phyloP scores from a whole-genome alignment of 2,888 invertebrate genomes.

The Synergus laeviventris region DNA sequence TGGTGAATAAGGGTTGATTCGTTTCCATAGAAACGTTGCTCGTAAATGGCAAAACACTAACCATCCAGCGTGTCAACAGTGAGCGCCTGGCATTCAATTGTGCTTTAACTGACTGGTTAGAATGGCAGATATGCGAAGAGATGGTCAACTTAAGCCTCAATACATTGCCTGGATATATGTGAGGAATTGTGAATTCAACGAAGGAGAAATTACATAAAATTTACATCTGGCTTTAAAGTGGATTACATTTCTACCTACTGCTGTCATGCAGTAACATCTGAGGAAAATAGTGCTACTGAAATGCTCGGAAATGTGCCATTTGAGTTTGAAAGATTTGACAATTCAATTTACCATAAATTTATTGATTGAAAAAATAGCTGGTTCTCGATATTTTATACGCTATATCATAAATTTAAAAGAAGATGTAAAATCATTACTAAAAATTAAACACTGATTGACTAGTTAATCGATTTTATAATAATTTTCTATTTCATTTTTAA shows the following conservation, averaged over 20 bases:
- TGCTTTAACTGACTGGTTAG: conserved; percentile 14
- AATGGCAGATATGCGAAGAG: conserved; percentile 26
- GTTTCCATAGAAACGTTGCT: conserved; percentile 35
- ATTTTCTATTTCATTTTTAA: not conserved
- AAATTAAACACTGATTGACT: not conserved
- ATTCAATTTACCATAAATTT: no score
- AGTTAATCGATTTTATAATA: not conserved
- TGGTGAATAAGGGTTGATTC: conserved; percentile 10
- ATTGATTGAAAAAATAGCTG: no score
- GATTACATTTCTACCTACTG: conserved; percentile 1
- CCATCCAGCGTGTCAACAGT: conserved; percentile 9
- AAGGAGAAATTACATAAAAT: conserved; percentile 26
- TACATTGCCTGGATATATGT: conserved; percentile 18
- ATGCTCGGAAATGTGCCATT: no score
- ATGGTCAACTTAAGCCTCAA: not conserved
- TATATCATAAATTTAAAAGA: not conserved
- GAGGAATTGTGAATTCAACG: conserved; percentile 17
- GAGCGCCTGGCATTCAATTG: conserved; percentile 34
- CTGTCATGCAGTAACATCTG: no score
- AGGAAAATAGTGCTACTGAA: not conserved
- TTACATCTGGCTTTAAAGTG: conserved; percentile 17
- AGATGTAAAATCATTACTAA: not conserved
- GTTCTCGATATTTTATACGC: no score
- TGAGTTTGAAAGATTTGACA: no score
- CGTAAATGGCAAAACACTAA: conserved; percentile 27